These are phyloP conservation scores for Sarcophaga carnaria DNA, from an alignment of 2,888 invertebrate species.

Conservation along the genomic window DNA sequence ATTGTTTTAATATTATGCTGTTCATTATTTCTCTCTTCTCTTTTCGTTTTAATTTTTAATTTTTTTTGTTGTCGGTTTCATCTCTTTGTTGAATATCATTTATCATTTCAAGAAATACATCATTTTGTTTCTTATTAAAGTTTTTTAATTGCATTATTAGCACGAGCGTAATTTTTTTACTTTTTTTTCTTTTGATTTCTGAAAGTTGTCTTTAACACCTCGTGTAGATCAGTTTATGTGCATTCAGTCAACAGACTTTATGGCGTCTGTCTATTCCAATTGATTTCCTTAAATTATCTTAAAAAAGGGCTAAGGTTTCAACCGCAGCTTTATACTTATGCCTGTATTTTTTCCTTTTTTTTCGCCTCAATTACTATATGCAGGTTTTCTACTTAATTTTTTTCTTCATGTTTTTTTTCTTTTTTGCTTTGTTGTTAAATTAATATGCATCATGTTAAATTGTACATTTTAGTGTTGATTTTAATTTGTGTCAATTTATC, in stretches of 20 bases:
- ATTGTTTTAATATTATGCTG: too few relatives aligned
- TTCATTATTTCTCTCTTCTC: slow-evolving; percentile 44
- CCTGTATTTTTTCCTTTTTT: too few relatives aligned
- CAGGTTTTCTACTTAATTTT: slow-evolving; percentile 1
- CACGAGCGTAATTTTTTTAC: slow-evolving; percentile 67
- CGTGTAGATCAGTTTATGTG: slow-evolving; percentile 1
- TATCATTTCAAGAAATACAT: slow-evolving; percentile 72
- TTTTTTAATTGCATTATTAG: slow-evolving; percentile 79
- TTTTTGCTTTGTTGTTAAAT: slow-evolving; percentile 24
- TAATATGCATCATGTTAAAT: slow-evolving; percentile 39
- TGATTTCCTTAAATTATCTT: slow-evolving; percentile 26
- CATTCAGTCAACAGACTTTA: slow-evolving; percentile 44
- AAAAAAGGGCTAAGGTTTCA: too few relatives aligned
- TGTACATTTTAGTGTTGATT: slow-evolving; percentile 57
- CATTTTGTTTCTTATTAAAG: slow-evolving; percentile 50
- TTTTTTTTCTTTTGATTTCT: background rate
- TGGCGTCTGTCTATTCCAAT: slow-evolving; percentile 36
- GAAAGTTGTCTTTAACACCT: background rate
- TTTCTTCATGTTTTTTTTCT: background rate
- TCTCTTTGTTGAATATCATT: slow-evolving; percentile 73
- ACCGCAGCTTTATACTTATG: too few relatives aligned
- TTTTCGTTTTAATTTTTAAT: background rate
- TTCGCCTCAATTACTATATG: background rate
- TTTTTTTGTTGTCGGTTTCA: slow-evolving; percentile 68
- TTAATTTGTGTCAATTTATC: slow-evolving; percentile 63